Evolutionary conservation across 2,888 invertebrate species (phyloP).

Genomic region (Eilema griseolum): DNA sequence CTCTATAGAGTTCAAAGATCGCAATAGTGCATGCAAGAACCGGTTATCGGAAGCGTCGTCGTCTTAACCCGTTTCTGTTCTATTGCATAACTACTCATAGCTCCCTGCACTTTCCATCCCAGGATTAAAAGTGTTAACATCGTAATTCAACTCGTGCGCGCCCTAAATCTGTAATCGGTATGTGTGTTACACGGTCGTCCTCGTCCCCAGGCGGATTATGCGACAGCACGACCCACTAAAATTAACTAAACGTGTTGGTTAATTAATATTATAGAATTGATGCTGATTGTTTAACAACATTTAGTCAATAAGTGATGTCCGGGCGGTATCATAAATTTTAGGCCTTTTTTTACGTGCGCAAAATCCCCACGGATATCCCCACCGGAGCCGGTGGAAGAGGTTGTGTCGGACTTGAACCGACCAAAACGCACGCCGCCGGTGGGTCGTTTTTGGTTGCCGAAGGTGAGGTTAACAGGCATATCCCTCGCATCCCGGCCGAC

Average conservation of each 20-base stretch:
- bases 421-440: no score
- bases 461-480: no score
- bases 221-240: constrained; percentile 8
- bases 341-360: no score
- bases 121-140: constrained; percentile 17
- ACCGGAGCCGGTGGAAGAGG: no score
- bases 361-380: no score
- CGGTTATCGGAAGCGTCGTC: constrained; percentile 35
- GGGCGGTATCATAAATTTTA: not conserved
- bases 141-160: constrained; percentile 12
- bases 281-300: not conserved
- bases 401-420: no score
- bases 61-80: constrained; percentile 37
- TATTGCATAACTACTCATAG: constrained; percentile 29
- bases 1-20: constrained; percentile 37
- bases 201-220: constrained; percentile 11
- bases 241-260: not conserved
- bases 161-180: constrained; percentile 22
- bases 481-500: no score
- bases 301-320: not conserved
- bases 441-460: no score
- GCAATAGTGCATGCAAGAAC: constrained; percentile 35
- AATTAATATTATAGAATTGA: not conserved
- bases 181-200: constrained; percentile 18
- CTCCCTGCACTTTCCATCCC: constrained; percentile 7